Percentiles rank a stretch among this genome's conserved stretches.
Conservation (phyloP, 2,113 vertebrate genomes). For the Mesocricetus auratus region DNA sequence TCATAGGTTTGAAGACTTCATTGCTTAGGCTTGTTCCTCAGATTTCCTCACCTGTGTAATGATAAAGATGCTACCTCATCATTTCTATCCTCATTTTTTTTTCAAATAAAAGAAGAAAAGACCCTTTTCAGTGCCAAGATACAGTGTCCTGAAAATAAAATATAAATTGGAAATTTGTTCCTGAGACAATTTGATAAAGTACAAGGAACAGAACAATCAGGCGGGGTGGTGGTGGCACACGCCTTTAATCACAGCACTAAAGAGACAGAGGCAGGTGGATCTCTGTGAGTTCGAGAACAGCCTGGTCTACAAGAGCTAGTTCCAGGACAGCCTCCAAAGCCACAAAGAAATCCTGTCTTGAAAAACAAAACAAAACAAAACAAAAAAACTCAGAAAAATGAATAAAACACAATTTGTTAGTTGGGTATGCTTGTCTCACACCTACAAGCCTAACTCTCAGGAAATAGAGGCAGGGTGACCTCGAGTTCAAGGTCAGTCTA, state of each 20-base stretch:
- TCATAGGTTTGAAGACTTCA: not conserved
- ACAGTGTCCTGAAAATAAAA: conserved; percentile 52
- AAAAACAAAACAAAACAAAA: too few species aligned
- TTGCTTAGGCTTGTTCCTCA: not conserved
- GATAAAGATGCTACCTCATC: conserved; percentile 2
- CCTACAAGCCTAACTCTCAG: not conserved
- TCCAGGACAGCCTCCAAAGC: too few species aligned
- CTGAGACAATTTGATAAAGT: conserved; percentile 50
- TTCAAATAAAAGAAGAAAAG: not conserved
- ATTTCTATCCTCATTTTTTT: conserved; percentile 3
- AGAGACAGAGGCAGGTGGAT: too few species aligned
- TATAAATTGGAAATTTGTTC: not conserved
- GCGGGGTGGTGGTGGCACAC: too few species aligned
- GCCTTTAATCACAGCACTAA: too few species aligned
- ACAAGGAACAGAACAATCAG: conserved; percentile 39
- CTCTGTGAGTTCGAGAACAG: too few species aligned
- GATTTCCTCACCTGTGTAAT: not conserved
- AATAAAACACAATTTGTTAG: conserved; percentile 21
- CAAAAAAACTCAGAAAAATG: conserved; percentile 44
- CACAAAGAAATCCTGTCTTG: too few species aligned
- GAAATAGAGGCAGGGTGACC: too few species aligned
- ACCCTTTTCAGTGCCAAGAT: conserved; percentile 27
- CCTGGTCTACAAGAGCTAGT: too few species aligned
- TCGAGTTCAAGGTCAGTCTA: not conserved
- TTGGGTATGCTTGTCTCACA: not conserved